Base-by-base conservation (phyloP, 2,888 invertebrate species). In the Megaustenia siamemsis region DNA sequence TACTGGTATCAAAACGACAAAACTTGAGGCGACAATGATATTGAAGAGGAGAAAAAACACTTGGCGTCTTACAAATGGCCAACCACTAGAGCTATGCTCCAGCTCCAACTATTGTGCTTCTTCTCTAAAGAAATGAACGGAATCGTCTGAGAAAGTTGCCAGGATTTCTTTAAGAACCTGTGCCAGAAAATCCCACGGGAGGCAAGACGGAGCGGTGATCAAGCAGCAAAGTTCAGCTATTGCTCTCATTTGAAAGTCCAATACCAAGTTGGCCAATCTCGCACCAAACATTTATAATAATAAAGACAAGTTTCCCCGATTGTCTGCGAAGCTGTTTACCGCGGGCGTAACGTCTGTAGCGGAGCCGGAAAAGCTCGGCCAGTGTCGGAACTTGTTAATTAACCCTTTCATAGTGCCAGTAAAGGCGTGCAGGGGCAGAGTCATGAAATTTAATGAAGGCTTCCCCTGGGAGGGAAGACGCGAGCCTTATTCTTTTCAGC, bases 201-300 rank as follows among this genome's bases (percentile, higher is more conserved):
- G 21, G 8, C 10, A 66, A 82, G 82, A 82, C 76, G 75, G 63
- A 82, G 75, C 75, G 82, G 82, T 82, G 82, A 82, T 28, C 82
- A 82, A 76, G 82, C 82, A 35, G 18, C 32, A 40, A 43, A 66
- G 82, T 66, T 82, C 82, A 76, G 82, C 75, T 82, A 76, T 82
- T 82, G 56, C 82, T 76, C 82, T 82, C 82, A 82, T 82, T 82
- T 82, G 82, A 82, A 82, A 82, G 82, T 82, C 82, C 49, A 76
- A 82, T 75, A 73, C 63, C 75, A 82, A 82, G 82, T 82, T 82
- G 82, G 75, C 82, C 75, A 76, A 76, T 75, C 75, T 60, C 75
- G 76, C 76, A 40, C 82, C 32, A 82, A 82, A 82, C 82, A 82
- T 82, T 82, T 82, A 66, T 82, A 82, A 82, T 82, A 76, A 82